A percentile compares a stretch with the other conserved stretches of the same genome.
These are phyloP conservation scores for Hippocampus comes DNA, from an alignment of 2,113 vertebrate species.

Conservation along the genomic window DNA sequence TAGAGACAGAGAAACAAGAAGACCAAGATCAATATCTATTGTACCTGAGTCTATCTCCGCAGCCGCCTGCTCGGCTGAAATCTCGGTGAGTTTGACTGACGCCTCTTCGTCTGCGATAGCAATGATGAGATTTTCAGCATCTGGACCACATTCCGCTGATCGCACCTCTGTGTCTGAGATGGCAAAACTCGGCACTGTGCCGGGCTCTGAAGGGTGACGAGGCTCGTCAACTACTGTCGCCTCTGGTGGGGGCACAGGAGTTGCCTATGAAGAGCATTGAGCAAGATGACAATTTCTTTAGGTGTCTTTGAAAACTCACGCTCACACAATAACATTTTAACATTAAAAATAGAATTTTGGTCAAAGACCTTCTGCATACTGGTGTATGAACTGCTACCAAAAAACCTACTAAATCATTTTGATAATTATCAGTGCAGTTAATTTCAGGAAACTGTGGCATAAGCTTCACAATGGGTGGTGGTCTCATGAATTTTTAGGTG, in stretches of 20 bases:
- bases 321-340: too few relatives aligned
- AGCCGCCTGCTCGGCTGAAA: conserved; percentile 21
- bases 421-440: too few relatives aligned
- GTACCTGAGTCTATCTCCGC: conserved; percentile 48
- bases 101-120: conserved; percentile 33
- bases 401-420: too few relatives aligned
- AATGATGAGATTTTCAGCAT: conserved; percentile 29
- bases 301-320: not conserved
- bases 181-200: conserved; percentile 9
- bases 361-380: not conserved
- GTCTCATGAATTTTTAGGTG: too few relatives aligned
- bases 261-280: not conserved
- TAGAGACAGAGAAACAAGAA: conserved; percentile 12
- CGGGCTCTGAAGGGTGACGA: conserved; percentile 19
- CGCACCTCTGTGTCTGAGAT: conserved; percentile 25
- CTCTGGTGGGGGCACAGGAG: not conserved
- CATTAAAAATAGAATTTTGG: too few relatives aligned
- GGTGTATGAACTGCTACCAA: not conserved
- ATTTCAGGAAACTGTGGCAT: too few relatives aligned
- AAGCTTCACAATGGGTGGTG: too few relatives aligned
- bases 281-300: too few relatives aligned
- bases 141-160: conserved; percentile 22
- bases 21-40: conserved; percentile 25
- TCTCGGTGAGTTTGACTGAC: conserved; percentile 25
- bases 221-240: conserved; percentile 14